Conservation (phyloP, 2,797 vertebrate genomes). For the Lagocephalus sceleratus region DNA sequence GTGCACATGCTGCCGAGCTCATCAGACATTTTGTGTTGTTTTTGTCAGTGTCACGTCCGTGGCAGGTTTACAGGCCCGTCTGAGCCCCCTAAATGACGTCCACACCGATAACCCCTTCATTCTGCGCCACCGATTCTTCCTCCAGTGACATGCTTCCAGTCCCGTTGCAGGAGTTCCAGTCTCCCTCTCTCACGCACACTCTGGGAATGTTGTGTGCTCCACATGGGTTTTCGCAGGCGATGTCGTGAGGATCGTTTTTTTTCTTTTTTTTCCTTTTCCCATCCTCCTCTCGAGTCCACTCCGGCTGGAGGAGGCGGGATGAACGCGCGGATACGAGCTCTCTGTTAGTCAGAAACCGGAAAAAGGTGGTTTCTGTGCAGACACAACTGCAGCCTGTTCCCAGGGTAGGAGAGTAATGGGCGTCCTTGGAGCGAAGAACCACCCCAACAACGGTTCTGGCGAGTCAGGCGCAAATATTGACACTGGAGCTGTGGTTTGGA, state of each 20-base stretch:
- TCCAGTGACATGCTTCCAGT: constrained; percentile 12
- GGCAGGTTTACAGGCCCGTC: background rate
- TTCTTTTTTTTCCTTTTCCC: no score
- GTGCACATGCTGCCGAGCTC: background rate
- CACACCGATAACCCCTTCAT: constrained; percentile 6
- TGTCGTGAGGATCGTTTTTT: constrained; percentile 15
- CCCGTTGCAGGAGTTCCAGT: background rate
- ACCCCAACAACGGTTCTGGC: no score
- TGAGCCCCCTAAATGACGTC: background rate
- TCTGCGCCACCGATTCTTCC: constrained; percentile 38
- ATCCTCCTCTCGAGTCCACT: constrained; percentile 3
- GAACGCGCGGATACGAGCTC: constrained; percentile 23
- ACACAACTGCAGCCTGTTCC: constrained; percentile 12
- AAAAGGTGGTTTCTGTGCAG: constrained; percentile 22
- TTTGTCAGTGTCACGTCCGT: background rate
- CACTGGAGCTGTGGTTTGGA: no score
- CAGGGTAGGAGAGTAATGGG: constrained; percentile 29
- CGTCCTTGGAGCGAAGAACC: constrained; percentile 17
- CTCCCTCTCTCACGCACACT: background rate
- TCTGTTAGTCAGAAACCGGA: constrained; percentile 25
- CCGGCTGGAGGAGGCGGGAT: constrained; percentile 18
- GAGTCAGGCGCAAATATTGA: no score
- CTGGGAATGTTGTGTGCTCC: constrained; percentile 1
- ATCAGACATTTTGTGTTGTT: background rate
- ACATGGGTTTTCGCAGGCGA: constrained; percentile 4